A percentile compares a stretch with the other conserved stretches of the same genome.
Conservation (phyloP, 1,140 invertebrate species). For the Triops cancriformis region DNA sequence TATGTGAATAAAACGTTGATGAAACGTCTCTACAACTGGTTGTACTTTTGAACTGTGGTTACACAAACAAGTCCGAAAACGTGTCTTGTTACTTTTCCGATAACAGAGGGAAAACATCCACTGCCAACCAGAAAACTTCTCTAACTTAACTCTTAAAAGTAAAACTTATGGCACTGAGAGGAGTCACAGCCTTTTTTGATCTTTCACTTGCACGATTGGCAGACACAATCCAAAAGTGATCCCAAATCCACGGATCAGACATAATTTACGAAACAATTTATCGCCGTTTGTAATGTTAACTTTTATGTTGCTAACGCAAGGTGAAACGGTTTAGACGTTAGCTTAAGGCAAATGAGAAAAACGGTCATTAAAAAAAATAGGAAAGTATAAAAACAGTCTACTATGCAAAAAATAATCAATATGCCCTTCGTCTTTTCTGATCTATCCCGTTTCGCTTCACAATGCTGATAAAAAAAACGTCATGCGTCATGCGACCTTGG, state of each 20-base stretch:
- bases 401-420: background rate
- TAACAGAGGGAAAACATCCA: too few relatives aligned
- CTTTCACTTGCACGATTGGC: background rate
- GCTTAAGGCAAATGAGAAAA: background rate
- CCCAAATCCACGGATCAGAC: too few relatives aligned
- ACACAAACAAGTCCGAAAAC: background rate
- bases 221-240: background rate
- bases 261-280: too few relatives aligned
- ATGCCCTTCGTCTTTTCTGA: background rate
- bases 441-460: background rate
- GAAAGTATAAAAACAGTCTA: background rate
- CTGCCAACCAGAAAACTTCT: too few relatives aligned
- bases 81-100: background rate
- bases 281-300: background rate
- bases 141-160: background rate
- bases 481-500: background rate
- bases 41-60: background rate
- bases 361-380: background rate
- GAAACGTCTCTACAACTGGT: background rate
- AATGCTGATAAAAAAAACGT: background rate
- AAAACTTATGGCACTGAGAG: background rate
- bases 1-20: background rate
- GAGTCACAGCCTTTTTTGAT: background rate
- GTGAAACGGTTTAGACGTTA: background rate
- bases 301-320: background rate